Evolutionary conservation across 2,797 vertebrate genomes (phyloP).

Genomic region (Nyctalus aviator): DNA sequence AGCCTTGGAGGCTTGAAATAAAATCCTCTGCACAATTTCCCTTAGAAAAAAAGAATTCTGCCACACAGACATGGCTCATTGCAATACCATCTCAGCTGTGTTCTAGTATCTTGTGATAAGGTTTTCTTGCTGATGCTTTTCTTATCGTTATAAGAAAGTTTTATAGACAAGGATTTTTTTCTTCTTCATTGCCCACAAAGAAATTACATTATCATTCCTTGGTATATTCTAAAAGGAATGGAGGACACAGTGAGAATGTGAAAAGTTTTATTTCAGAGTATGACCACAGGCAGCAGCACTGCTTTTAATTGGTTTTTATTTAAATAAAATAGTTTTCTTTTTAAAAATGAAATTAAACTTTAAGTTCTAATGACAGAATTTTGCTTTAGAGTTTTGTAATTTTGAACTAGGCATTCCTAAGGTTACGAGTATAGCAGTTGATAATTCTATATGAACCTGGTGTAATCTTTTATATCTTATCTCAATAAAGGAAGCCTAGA

Average conservation of each 20-base stretch:
- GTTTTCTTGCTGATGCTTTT: background rate
- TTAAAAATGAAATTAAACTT: background rate
- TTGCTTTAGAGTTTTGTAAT: background rate
- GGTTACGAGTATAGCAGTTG: background rate
- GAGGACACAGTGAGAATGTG: background rate
- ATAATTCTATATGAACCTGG: background rate
- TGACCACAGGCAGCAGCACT: background rate
- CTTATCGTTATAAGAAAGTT: constrained; percentile 47
- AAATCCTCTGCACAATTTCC: constrained; percentile 56
- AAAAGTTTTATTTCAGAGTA: constrained; percentile 39
- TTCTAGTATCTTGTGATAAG: constrained; percentile 33
- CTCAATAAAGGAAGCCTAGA: background rate
- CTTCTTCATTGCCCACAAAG: background rate
- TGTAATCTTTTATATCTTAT: constrained; percentile 15
- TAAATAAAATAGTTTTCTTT: background rate
- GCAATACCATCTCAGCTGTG: background rate
- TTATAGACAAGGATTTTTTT: constrained; percentile 36
- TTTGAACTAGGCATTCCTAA: constrained; percentile 19
- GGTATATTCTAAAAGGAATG: background rate
- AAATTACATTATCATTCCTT: constrained; percentile 58
- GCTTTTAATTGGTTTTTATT: background rate
- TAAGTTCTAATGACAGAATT: background rate
- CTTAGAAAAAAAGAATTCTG: constrained; percentile 59
- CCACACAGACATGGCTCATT: constrained; percentile 59
- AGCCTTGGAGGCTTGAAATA: constrained; percentile 64